A percentile compares a stretch with the other conserved stretches of the same genome.
These are phyloP conservation scores for Carassius auratus DNA, from an alignment of 2,113 vertebrate genomes.

Conservation along the genomic window DNA sequence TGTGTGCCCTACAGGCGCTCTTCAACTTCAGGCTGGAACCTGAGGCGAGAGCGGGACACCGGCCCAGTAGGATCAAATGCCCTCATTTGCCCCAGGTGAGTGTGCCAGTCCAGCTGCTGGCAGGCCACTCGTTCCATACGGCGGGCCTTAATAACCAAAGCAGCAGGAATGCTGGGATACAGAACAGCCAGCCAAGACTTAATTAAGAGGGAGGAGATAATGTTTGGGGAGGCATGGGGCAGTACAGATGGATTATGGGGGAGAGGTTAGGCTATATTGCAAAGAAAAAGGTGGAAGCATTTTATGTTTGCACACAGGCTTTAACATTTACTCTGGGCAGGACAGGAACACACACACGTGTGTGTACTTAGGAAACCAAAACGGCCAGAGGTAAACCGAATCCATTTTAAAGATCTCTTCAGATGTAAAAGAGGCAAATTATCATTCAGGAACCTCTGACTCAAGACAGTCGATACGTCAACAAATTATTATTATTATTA, in stretches of 20 bases:
- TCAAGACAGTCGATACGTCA: constrained; percentile 54
- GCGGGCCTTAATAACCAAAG: constrained; percentile 73
- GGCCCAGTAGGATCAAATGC: constrained; percentile 89
- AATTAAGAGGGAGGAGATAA: constrained; percentile 73
- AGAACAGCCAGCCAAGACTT: constrained; percentile 69
- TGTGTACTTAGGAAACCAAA: constrained; percentile 54
- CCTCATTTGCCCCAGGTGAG: constrained; percentile 99
- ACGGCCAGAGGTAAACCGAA: constrained; percentile 62
- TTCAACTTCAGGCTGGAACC: constrained; percentile 90
- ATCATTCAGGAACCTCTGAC: constrained; percentile 67
- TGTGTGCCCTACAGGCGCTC: constrained; percentile 91
- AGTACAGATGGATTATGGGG: constrained; percentile 50
- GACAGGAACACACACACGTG: constrained; percentile 46
- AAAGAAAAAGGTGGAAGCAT: constrained; percentile 14
- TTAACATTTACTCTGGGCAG: constrained; percentile 61
- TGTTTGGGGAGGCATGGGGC: constrained; percentile 49
- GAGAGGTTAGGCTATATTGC: constrained; percentile 17
- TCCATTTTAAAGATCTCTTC: constrained; percentile 67
- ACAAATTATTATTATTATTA: constrained; percentile 49
- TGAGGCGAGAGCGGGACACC: constrained; percentile 76
- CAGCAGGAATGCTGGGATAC: constrained; percentile 69
- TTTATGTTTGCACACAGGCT: constrained; percentile 52
- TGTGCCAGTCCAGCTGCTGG: constrained; percentile 73
- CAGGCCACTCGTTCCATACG: constrained; percentile 71
- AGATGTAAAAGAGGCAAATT: constrained; percentile 72